Conservation (phyloP, 2,888 invertebrate species). For the Temnothorax unifasciatus region DNA sequence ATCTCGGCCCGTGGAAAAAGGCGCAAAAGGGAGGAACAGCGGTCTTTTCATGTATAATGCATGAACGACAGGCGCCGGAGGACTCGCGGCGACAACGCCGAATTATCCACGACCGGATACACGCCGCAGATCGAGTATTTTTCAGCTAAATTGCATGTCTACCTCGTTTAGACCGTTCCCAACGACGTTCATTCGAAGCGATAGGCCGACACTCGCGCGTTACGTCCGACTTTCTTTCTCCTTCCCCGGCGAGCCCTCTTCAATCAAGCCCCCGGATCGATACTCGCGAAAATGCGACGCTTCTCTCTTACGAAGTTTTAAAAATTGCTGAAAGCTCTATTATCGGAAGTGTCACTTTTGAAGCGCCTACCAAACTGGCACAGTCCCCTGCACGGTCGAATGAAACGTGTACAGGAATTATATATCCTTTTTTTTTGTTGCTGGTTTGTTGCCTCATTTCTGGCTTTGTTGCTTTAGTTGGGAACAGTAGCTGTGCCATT, state of each 20-base stretch:
- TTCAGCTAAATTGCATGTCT: constrained; percentile 39
- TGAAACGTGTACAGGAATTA: neutral
- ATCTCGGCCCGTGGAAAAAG: constrained; percentile 74
- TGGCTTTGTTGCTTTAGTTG: neutral
- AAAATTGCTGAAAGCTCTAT: constrained; percentile 22
- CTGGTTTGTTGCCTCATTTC: neutral
- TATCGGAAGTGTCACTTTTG: constrained; percentile 24
- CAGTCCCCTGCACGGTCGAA: neutral
- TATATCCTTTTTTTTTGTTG: neutral
- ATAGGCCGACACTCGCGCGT: constrained; percentile 25
- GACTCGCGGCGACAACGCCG: constrained; percentile 50
- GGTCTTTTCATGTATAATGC: constrained; percentile 83
- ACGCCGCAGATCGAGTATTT: constrained; percentile 22
- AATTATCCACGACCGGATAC: constrained; percentile 29
- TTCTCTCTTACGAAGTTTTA: constrained; percentile 25
- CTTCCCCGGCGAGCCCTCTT: neutral
- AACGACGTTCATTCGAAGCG: constrained; percentile 27
- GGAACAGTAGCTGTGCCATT: neutral
- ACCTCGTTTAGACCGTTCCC: constrained; percentile 29
- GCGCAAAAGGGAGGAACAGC: constrained; percentile 65
- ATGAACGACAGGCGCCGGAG: constrained; percentile 80
- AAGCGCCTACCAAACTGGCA: neutral
- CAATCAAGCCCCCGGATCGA: constrained; percentile 19
- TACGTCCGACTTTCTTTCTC: constrained; percentile 28
- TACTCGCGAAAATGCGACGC: constrained; percentile 12